phyloP scores from a whole-genome alignment of 2,797 vertebrate species.

The Cottoperca gobio region DNA sequence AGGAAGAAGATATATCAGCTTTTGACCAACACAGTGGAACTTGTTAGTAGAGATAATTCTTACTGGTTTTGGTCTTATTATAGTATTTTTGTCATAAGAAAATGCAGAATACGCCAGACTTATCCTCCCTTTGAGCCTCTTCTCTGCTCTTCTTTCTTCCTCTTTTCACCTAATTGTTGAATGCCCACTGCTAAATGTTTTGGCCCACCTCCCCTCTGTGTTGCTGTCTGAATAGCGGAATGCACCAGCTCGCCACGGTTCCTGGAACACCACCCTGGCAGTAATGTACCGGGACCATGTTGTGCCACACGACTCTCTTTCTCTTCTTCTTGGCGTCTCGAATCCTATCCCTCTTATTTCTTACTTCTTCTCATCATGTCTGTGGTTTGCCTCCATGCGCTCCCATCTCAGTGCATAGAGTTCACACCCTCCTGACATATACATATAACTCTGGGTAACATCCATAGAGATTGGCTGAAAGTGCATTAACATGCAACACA shows the following conservation, averaged over 20 bases:
- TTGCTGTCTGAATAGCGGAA: conserved; percentile 91
- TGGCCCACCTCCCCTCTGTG: conserved; percentile 89
- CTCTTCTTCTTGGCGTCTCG: conserved; percentile 22
- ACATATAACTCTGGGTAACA: conserved; percentile 31
- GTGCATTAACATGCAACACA: conserved; percentile 15
- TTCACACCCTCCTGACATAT: conserved; percentile 36
- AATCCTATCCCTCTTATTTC: conserved; percentile 20
- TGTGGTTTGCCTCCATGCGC: conserved; percentile 69
- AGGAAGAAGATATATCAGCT: background rate
- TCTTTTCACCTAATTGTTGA: conserved; percentile 72
- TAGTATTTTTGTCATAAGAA: background rate
- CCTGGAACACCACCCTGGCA: conserved; percentile 92
- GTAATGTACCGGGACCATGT: conserved; percentile 94
- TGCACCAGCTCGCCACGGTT: conserved; percentile 89
- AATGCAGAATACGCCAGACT: conserved; percentile 29
- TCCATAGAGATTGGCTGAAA: conserved; percentile 22
- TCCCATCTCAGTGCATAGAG: conserved; percentile 63
- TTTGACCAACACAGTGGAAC: background rate
- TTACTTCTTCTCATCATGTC: conserved; percentile 51
- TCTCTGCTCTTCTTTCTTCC: conserved; percentile 47
- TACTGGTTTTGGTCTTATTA: conserved; percentile 5
- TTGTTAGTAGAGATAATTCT: background rate
- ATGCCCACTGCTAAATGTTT: conserved; percentile 86
- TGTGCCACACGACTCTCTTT: conserved; percentile 67
- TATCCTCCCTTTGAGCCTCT: conserved; percentile 8